phyloP scores from a whole-genome alignment of 2,888 invertebrate species.

The Cryptocephalus moraei region DNA sequence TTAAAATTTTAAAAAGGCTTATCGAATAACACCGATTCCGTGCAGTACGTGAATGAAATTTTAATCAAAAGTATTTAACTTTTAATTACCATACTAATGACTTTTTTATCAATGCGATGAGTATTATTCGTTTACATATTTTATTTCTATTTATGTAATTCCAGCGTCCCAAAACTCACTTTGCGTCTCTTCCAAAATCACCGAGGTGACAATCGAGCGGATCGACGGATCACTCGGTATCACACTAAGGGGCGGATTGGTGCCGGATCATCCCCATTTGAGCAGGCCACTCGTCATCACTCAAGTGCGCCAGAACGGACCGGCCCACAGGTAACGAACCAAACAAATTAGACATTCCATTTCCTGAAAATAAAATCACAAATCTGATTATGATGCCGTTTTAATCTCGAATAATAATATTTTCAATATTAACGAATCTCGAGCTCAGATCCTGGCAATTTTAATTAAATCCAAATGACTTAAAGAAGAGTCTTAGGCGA shows the following conservation, averaged over 20 bases:
- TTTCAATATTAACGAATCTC: too few relatives aligned
- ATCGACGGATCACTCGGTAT: constrained; percentile 78
- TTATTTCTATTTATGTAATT: constrained; percentile 11
- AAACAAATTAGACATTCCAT: too few relatives aligned
- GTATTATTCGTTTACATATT: background rate
- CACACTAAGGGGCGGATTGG: constrained; percentile 73
- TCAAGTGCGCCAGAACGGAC: constrained; percentile 78
- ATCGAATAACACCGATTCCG: too few relatives aligned
- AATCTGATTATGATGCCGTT: too few relatives aligned
- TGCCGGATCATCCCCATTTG: constrained; percentile 50
- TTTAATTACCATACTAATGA: background rate
- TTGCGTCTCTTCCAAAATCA: constrained; percentile 66
- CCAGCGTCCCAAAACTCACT: constrained; percentile 60
- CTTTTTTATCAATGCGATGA: background rate
- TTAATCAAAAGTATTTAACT: too few relatives aligned
- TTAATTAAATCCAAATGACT: too few relatives aligned
- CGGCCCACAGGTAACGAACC: constrained; percentile 59
- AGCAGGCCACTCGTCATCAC: constrained; percentile 77
- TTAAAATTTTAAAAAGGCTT: too few relatives aligned
- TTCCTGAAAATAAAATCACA: too few relatives aligned
- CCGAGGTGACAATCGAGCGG: constrained; percentile 71
- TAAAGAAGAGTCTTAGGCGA: too few relatives aligned
- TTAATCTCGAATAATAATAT: too few relatives aligned
- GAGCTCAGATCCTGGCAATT: too few relatives aligned
- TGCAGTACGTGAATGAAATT: too few relatives aligned